Conservation (phyloP, 2,888 invertebrate genomes). For the Ormyrus pomaceus region DNA sequence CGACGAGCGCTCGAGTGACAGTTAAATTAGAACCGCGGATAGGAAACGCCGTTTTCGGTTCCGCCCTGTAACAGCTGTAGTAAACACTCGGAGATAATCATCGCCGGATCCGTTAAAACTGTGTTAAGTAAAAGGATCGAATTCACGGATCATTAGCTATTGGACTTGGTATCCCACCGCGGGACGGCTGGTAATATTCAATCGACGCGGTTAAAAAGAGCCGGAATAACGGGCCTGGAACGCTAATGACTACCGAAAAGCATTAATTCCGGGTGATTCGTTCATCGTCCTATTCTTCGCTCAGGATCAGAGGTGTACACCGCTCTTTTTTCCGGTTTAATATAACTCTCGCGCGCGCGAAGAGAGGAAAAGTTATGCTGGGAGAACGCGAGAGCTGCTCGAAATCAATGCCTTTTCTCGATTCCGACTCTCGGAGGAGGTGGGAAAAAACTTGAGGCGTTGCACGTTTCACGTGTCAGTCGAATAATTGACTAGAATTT, state of each 20-base stretch:
- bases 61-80: not conserved
- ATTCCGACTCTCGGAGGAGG: not conserved
- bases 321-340: not conserved
- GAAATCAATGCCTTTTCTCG: not conserved
- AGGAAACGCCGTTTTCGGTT: not conserved
- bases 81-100: conserved; percentile 6
- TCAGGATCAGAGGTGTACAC: not conserved
- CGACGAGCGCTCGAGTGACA: not conserved
- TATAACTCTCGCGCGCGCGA: not conserved
- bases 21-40: not conserved
- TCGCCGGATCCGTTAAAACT: not conserved
- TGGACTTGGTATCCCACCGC: not conserved
- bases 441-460: no score
- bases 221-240: not conserved
- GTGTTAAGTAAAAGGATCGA: conserved; percentile 25
- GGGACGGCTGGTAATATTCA: not conserved
- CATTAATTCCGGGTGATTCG: not conserved
- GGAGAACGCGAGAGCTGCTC: not conserved
- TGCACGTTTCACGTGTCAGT: no score
- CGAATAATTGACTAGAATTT: no score
- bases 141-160: conserved; percentile 19
- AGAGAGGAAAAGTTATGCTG: not conserved
- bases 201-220: not conserved
- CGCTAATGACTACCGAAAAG: conserved; percentile 4
- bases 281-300: not conserved